Evolutionary conservation across 2,797 vertebrate species (phyloP), one percentile per base, ranked within the genome.

Genomic region (Thalassophryne amazonica): DNA sequence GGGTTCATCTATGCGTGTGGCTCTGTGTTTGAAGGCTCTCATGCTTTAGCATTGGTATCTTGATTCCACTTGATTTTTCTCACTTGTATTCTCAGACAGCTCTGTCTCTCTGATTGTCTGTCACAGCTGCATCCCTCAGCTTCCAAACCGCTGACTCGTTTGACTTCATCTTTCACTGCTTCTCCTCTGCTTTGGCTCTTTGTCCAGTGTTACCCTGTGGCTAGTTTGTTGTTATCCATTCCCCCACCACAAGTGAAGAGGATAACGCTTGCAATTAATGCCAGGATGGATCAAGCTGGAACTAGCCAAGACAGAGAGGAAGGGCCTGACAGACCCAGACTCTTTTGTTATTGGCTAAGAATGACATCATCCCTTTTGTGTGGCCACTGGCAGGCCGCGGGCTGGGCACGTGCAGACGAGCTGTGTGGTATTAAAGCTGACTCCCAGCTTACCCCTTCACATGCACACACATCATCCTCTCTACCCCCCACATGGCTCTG

Each of bases 331-430:
- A 30, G 61, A 77, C 71, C 69, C 70, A 78, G 69, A 70, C 77
- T 79, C 82, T 78, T 86, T 90, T 90, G 87, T 91, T 85, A 92
- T 92, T 91, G 90, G 90, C 71, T 90, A 80, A 89, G 77, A 81
- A 90, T 91, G 91, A 93, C 90, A 90, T 92, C 91, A 93, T 90
- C 82, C 68, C 76, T 81, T 91, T 89, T 89, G 85, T 90, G 79
- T 37, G 60, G 70, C 84, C 88, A 87, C 76, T 91, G 87, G 84
- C 81, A 87, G 86, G 81, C 83, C 50, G 63, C 75, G 48, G 77
- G 86, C 73, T 76, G 58, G 87, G 84, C 91, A 91, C 89, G 85
- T 90, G 89, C 83, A 81, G 80, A 69, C 70, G 70, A 58, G 83
- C 61, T 84, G 85, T 72, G 74, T 69, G 69, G 72, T 57, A 62